phyloP scores from a whole-genome alignment of 2,113 vertebrate genomes.

The Eidolon helvum region DNA sequence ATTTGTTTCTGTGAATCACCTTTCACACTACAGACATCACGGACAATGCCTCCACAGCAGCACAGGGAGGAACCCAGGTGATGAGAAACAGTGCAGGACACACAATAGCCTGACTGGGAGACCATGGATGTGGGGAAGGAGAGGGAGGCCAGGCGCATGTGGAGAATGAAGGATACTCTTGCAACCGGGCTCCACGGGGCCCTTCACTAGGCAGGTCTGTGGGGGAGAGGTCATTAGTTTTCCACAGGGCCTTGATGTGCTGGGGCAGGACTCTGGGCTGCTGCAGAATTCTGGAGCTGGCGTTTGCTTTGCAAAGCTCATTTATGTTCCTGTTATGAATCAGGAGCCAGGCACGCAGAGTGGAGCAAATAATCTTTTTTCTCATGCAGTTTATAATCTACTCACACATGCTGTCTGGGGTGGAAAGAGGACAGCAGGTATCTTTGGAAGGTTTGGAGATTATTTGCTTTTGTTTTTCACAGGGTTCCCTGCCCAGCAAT shows the following conservation, averaged over 20 bases:
- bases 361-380: not conserved
- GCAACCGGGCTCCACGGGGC: not conserved
- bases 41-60: not conserved
- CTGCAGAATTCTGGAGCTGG: not conserved
- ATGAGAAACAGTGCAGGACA: not conserved
- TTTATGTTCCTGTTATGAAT: not conserved
- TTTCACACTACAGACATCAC: conserved; percentile 35
- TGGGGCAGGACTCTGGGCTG: not conserved
- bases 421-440: not conserved
- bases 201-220: not conserved
- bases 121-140: not conserved
- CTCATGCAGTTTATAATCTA: not conserved
- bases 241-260: not conserved
- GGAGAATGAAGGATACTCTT: conserved; percentile 9
- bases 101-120: not conserved
- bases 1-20: conserved; percentile 77
- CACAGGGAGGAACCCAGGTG: not conserved
- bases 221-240: conserved; percentile 19
- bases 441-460: not conserved
- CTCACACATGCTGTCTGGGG: not conserved
- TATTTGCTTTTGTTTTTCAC: not conserved
- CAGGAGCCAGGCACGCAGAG: not conserved
- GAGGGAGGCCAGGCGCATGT: not conserved
- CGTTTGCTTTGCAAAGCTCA: not conserved
- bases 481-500: not conserved